A percentile compares a stretch with the other conserved stretches of the same genome.
phyloP scores from a whole-genome alignment of 2,888 invertebrate species.

The Chalcosyrphus nemorum region DNA sequence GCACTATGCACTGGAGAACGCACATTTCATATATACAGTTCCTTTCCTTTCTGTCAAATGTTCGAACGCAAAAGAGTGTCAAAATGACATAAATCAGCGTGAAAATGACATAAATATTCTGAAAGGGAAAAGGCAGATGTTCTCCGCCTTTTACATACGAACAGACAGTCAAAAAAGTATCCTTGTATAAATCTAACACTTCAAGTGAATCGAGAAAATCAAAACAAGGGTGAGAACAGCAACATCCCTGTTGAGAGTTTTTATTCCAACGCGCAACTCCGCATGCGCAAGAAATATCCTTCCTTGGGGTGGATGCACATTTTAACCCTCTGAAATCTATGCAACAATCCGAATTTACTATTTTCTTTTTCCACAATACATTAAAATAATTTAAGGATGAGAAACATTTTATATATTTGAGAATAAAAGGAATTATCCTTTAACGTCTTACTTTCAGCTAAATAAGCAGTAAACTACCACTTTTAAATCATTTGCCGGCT shows the following conservation, averaged over 20 bases:
- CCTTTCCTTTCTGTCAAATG: too few relatives aligned
- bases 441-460: background rate
- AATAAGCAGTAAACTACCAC: too few relatives aligned
- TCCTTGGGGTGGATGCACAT: background rate
- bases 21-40: too few relatives aligned
- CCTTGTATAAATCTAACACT: too few relatives aligned
- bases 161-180: too few relatives aligned
- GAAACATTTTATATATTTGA: background rate
- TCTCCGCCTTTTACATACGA: too few relatives aligned
- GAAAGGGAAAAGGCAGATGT: too few relatives aligned
- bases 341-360: background rate
- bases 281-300: conserved; percentile 57
- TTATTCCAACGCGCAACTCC: background rate
- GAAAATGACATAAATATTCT: too few relatives aligned
- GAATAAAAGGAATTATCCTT: background rate
- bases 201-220: background rate
- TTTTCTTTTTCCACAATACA: background rate
- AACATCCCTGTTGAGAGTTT: conserved; percentile 20
- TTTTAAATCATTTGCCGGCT: too few relatives aligned
- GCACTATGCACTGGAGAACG: too few relatives aligned
- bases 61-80: too few relatives aligned
- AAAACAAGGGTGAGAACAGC: background rate
- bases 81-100: too few relatives aligned
- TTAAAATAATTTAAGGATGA: background rate
- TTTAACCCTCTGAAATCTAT: background rate